phyloP scores from a whole-genome alignment of 2,888 invertebrate species.

The Magallana nippona region DNA sequence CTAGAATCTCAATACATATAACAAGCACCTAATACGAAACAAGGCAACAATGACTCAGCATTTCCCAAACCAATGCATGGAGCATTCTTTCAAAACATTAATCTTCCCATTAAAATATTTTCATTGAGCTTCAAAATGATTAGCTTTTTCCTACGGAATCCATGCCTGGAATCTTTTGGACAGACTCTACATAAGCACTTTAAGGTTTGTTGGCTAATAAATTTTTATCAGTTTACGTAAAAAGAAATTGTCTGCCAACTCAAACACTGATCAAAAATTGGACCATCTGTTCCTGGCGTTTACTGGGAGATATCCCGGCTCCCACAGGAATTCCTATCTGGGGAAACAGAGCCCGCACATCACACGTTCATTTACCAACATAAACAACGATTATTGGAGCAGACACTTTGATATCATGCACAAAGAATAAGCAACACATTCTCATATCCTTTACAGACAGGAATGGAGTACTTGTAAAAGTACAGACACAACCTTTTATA shows the following conservation, averaged over 20 bases:
- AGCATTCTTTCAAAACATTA: background rate
- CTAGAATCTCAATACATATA: too few species aligned
- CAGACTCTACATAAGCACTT: background rate
- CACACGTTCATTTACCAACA: slow-evolving; percentile 22
- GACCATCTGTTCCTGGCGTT: background rate
- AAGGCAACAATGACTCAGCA: background rate
- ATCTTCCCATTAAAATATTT: background rate
- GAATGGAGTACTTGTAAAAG: background rate
- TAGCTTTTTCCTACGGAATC: background rate
- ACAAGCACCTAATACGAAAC: background rate
- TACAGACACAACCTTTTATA: background rate
- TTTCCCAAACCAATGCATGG: background rate
- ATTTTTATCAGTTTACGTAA: background rate
- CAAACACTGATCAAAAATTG: background rate
- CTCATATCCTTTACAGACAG: background rate
- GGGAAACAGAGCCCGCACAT: background rate
- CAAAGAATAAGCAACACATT: slow-evolving; percentile 5
- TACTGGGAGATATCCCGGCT: background rate
- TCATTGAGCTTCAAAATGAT: background rate
- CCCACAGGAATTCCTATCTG: background rate
- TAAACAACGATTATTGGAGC: background rate
- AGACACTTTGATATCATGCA: background rate
- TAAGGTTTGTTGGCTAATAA: background rate
- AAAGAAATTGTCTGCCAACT: slow-evolving; percentile 8
- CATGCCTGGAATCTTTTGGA: background rate